phyloP scores from a whole-genome alignment of 1,140 invertebrate species.

The Drosophila orena region DNA sequence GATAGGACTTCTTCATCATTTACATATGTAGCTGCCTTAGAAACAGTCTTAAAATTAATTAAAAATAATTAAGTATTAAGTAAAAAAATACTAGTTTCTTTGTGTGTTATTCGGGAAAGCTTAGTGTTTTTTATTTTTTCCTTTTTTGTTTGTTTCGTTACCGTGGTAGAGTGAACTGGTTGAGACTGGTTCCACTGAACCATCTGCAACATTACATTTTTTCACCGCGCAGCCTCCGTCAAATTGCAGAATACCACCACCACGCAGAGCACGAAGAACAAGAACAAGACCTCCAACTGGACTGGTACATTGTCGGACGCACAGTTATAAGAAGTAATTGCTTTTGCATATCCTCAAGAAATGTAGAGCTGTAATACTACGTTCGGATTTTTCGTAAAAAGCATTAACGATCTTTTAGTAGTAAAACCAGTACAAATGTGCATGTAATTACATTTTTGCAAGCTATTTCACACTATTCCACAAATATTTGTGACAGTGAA shows the following conservation, averaged over 20 bases:
- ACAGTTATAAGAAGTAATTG: neutral
- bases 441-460: too few relatives aligned
- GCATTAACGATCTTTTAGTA: neutral
- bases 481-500: neutral
- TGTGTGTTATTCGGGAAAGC: too few relatives aligned
- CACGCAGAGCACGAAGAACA: neutral
- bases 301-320: neutral
- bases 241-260: neutral
- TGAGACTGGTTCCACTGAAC: neutral
- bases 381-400: neutral
- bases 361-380: neutral
- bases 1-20: too few relatives aligned
- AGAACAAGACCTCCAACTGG: neutral
- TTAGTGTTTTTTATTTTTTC: too few relatives aligned
- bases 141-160: too few relatives aligned
- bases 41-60: too few relatives aligned
- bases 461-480: too few relatives aligned
- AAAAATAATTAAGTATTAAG: too few relatives aligned
- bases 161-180: neutral
- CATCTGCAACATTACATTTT: neutral
- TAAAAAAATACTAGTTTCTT: too few relatives aligned
- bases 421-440: too few relatives aligned
- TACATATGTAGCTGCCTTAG: too few relatives aligned
- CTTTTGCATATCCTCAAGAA: neutral
- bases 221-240: constrained; percentile 1